Conservation (phyloP, 2,113 vertebrate species). For the Tragulus kanchil region DNA sequence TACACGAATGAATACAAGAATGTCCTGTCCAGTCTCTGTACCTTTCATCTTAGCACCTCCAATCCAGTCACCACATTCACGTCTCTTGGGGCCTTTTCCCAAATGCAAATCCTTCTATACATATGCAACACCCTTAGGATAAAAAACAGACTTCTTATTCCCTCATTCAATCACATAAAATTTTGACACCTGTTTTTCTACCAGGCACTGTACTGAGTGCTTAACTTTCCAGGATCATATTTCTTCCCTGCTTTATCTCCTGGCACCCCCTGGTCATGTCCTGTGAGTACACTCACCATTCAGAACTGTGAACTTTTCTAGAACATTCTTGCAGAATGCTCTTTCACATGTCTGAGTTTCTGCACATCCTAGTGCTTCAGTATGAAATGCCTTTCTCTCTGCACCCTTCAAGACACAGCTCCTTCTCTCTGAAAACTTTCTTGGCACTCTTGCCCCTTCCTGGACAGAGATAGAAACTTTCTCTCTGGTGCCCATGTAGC, state of each 20-base stretch:
- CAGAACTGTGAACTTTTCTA: background rate
- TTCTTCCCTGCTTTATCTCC: background rate
- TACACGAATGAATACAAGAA: background rate
- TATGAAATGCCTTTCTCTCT: background rate
- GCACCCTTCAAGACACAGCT: background rate
- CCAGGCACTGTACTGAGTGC: background rate
- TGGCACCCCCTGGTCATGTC: background rate
- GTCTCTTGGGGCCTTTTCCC: background rate
- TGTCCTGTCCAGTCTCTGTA: background rate
- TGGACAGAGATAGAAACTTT: background rate
- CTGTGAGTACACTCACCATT: background rate
- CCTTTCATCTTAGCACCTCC: background rate
- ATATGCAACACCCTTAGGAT: background rate
- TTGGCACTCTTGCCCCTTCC: background rate
- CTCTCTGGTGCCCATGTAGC: background rate
- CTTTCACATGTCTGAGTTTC: background rate
- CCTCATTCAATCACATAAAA: background rate
- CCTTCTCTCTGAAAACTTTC: background rate
- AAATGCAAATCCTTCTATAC: background rate
- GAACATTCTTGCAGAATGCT: background rate
- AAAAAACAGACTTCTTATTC: background rate
- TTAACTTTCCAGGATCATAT: background rate
- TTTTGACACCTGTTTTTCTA: background rate
- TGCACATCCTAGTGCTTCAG: background rate
- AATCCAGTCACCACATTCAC: background rate